These are phyloP conservation scores for Ochotona princeps DNA, from an alignment of 2,113 vertebrate species.

Conservation along the genomic window DNA sequence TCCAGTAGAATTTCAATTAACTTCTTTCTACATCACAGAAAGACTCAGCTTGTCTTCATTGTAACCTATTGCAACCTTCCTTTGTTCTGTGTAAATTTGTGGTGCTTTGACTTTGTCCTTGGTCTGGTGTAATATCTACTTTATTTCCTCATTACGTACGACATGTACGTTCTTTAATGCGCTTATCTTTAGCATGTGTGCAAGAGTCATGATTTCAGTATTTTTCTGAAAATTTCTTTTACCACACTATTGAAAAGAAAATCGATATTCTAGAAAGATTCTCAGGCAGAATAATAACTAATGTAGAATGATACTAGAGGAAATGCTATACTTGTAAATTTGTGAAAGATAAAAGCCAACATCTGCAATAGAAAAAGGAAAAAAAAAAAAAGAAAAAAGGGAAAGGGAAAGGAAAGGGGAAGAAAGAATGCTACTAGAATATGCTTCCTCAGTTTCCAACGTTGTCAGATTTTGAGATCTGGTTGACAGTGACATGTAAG, in stretches of 20 bases:
- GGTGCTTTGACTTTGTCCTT: background rate
- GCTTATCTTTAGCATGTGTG: background rate
- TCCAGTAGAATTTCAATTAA: background rate
- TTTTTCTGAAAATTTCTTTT: background rate
- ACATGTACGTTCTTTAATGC: background rate
- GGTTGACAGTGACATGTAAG: fast-evolving
- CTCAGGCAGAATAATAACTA: background rate
- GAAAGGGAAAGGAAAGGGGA: too few species aligned
- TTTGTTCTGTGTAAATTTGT: background rate
- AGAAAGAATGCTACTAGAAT: too few species aligned
- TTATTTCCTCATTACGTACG: background rate
- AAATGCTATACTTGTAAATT: too few species aligned
- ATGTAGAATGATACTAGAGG: background rate
- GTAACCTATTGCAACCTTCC: background rate
- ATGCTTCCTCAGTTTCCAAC: fast-evolving
- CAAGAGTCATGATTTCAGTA: background rate
- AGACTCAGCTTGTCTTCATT: conserved; percentile 6
- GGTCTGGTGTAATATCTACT: background rate
- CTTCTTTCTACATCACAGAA: background rate
- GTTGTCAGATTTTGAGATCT: background rate
- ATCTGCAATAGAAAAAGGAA: too few species aligned
- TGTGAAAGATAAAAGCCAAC: too few species aligned
- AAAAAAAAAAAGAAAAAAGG: too few species aligned
- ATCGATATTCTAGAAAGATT: background rate
- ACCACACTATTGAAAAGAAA: background rate